Conservation (phyloP, 2,888 invertebrate species). For the Bellardia pandia region DNA sequence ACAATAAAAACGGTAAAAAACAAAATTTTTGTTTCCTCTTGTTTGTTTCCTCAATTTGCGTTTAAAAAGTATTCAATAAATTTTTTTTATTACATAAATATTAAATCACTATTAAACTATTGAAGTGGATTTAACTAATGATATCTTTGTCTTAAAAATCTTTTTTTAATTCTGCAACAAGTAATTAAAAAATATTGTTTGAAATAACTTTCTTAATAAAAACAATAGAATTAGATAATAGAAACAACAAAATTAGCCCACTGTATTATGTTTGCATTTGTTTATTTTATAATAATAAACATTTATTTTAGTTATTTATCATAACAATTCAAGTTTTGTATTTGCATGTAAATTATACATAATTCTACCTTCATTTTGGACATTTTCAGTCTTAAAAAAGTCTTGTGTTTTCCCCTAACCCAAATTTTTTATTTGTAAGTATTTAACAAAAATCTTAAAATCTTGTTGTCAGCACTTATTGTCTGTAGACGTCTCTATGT, state of each 20-base stretch:
- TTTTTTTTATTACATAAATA: too few relatives aligned
- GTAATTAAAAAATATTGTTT: too few relatives aligned
- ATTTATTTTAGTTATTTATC: constrained; percentile 26
- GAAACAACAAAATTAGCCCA: neutral
- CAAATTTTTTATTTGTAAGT: neutral
- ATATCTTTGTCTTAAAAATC: too few relatives aligned
- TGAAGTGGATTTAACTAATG: too few relatives aligned
- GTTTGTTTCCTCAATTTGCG: too few relatives aligned
- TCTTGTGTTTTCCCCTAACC: constrained; percentile 1
- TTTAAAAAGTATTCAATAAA: too few relatives aligned
- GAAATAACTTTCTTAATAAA: too few relatives aligned
- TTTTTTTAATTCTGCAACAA: too few relatives aligned
- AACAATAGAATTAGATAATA: neutral
- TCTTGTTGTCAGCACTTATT: neutral
- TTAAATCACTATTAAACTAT: too few relatives aligned
- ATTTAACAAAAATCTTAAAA: constrained; percentile 9
- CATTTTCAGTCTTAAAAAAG: neutral
- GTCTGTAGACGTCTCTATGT: neutral
- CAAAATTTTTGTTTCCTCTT: too few relatives aligned
- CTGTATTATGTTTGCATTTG: neutral
- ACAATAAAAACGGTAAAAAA: too few relatives aligned
- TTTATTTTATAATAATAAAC: neutral
- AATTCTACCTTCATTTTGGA: constrained; percentile 5
- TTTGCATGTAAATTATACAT: constrained; percentile 32
- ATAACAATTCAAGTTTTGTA: constrained; percentile 19